A percentile compares a stretch with the other conserved stretches of the same genome.
phyloP scores from a whole-genome alignment of 1,140 invertebrate species.

The Pentalonia nigronervosa region DNA sequence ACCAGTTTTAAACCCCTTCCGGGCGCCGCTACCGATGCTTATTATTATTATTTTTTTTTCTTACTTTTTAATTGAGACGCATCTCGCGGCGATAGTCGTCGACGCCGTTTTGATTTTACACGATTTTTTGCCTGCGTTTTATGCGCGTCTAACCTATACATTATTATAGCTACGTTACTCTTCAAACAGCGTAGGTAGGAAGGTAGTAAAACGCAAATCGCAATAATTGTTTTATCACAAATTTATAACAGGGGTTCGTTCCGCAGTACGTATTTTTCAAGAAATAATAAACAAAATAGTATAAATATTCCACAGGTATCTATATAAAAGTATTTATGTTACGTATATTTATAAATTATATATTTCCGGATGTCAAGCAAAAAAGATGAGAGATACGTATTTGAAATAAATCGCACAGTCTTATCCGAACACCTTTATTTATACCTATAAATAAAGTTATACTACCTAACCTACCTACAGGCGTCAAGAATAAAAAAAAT shows the following conservation, averaged over 20 bases:
- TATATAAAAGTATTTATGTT: not conserved
- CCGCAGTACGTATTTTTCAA: not conserved
- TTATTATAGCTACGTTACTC: not conserved
- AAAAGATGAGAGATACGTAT: not conserved
- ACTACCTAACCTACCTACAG: not conserved
- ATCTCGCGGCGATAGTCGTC: not conserved
- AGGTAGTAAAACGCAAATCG: not conserved
- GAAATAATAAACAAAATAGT: not conserved
- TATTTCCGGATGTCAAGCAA: not conserved
- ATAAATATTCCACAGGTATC: not conserved
- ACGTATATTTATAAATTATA: not conserved
- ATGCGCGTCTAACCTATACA: not conserved
- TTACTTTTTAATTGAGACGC: not conserved
- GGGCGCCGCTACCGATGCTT: not conserved
- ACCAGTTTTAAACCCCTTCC: not conserved
- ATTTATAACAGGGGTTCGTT: not conserved
- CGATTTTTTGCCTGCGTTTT: not conserved
- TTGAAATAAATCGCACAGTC: not conserved
- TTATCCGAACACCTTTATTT: not conserved
- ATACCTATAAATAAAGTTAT: not conserved
- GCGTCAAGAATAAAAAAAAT: not conserved
- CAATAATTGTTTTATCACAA: not conserved
- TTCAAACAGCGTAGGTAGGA: not conserved
- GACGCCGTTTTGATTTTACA: not conserved
- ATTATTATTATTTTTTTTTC: not conserved